These are phyloP conservation scores for Prolemur simus DNA, from an alignment of 2,113 vertebrate species.

Conservation along the genomic window DNA sequence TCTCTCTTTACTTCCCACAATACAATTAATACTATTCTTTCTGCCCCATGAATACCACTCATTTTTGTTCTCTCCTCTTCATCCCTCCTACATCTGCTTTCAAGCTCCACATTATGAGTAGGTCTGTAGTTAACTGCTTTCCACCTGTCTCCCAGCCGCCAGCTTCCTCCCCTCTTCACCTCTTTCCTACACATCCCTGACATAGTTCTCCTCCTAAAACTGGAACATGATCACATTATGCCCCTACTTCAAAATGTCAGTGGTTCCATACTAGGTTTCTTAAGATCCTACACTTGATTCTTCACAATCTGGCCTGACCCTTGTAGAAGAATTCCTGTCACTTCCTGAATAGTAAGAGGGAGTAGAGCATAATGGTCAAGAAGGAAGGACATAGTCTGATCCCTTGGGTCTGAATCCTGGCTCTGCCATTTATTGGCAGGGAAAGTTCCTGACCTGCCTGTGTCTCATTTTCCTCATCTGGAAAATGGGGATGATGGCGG, in stretches of 20 bases:
- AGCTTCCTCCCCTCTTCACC: neutral
- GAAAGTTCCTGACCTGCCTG: neutral
- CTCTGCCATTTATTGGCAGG: neutral
- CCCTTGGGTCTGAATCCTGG: neutral
- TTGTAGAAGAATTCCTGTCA: neutral
- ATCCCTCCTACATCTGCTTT: neutral
- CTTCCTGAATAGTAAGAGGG: neutral
- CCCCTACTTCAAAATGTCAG: neutral
- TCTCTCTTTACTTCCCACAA: neutral
- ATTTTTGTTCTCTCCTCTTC: neutral
- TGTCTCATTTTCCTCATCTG: constrained; percentile 3
- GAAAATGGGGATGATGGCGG: neutral
- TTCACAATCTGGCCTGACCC: neutral
- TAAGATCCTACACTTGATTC: neutral
- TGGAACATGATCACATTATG: neutral
- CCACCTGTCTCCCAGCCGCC: neutral
- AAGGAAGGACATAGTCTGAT: neutral
- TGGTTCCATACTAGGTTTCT: neutral
- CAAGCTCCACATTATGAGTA: neutral
- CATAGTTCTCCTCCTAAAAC: neutral
- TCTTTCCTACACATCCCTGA: neutral
- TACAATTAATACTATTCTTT: neutral
- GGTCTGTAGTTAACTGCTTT: neutral
- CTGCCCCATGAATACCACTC: neutral
- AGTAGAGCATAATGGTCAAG: neutral